Conservation (phyloP, 1,140 invertebrate species). For the Leptinotarsa texana region DNA sequence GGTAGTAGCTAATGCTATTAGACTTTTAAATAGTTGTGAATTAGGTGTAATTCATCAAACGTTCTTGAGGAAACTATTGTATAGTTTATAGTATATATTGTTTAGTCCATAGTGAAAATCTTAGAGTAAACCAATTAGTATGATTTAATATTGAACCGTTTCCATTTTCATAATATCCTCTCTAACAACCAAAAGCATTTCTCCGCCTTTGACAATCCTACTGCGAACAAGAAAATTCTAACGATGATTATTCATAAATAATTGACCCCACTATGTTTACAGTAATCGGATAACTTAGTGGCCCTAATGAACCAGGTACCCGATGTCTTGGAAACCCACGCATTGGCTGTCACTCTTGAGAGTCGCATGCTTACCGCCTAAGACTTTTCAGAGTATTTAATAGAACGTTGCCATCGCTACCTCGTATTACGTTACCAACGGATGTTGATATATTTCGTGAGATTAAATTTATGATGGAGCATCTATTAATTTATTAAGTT, state of each 20-base stretch:
- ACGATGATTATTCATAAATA: slow-evolving; percentile 6
- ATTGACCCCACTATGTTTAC: slow-evolving; percentile 2
- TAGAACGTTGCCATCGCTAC: slow-evolving; percentile 11
- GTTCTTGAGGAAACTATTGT: too few relatives aligned
- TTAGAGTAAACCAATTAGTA: too few relatives aligned
- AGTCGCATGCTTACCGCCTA: slow-evolving; percentile 12
- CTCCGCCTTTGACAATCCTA: not conserved
- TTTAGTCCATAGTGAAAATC: too few relatives aligned
- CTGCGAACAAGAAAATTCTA: not conserved
- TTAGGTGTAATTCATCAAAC: too few relatives aligned
- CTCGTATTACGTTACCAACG: slow-evolving; percentile 11
- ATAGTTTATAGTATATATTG: too few relatives aligned
- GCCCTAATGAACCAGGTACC: slow-evolving; percentile 17
- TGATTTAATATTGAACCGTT: too few relatives aligned
- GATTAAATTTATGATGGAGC: slow-evolving; percentile 15
- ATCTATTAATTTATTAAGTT: slow-evolving; percentile 24
- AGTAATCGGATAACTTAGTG: slow-evolving; percentile 13
- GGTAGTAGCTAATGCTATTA: too few relatives aligned
- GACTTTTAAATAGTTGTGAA: too few relatives aligned
- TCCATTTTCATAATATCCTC: too few relatives aligned
- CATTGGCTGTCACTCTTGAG: slow-evolving; percentile 9
- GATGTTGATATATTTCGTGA: slow-evolving; percentile 17
- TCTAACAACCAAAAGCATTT: not conserved
- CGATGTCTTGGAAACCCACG: slow-evolving; percentile 15
- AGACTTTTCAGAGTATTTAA: slow-evolving; percentile 7